Evolutionary conservation across 1,140 invertebrate species (phyloP).

Genomic region (Drosophila azteca): DNA sequence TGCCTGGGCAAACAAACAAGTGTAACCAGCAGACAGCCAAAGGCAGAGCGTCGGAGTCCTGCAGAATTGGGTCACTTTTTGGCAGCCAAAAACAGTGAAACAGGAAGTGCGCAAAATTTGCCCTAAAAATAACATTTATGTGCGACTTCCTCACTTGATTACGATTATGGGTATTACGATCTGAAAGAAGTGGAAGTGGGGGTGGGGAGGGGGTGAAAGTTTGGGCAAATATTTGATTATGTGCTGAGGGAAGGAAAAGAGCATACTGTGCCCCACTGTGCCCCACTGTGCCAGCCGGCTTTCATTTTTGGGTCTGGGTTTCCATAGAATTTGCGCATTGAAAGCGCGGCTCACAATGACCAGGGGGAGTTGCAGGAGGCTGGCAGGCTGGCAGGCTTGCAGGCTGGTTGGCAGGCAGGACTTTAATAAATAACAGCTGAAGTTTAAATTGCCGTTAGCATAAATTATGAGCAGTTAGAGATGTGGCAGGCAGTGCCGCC

Average conservation of each 20-base stretch:
- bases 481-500: constrained; percentile 60
- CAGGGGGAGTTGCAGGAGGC: neutral
- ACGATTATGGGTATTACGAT: constrained; percentile 17
- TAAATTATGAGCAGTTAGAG: constrained; percentile 79
- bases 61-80: constrained; percentile 78
- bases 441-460: constrained; percentile 81
- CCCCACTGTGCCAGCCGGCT: constrained; percentile 37
- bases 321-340: constrained; percentile 24
- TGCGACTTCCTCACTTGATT: constrained; percentile 35
- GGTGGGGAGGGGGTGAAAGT: too few relatives aligned
- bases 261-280: too few relatives aligned
- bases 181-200: too few relatives aligned
- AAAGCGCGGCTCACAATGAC: constrained; percentile 50
- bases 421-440: constrained; percentile 78
- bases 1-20: constrained; percentile 45
- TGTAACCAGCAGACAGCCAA: constrained; percentile 6
- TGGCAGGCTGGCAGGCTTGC: neutral
- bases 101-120: constrained; percentile 47
- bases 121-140: constrained; percentile 47
- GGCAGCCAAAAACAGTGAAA: constrained; percentile 53
- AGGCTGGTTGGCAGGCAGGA: neutral
- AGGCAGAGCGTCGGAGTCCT: constrained; percentile 16
- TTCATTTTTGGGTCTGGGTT: neutral
- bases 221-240: constrained; percentile 16
- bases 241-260: constrained; percentile 11